Conservation (phyloP, 1,140 invertebrate genomes). For the Acromyrmex charruanus region DNA sequence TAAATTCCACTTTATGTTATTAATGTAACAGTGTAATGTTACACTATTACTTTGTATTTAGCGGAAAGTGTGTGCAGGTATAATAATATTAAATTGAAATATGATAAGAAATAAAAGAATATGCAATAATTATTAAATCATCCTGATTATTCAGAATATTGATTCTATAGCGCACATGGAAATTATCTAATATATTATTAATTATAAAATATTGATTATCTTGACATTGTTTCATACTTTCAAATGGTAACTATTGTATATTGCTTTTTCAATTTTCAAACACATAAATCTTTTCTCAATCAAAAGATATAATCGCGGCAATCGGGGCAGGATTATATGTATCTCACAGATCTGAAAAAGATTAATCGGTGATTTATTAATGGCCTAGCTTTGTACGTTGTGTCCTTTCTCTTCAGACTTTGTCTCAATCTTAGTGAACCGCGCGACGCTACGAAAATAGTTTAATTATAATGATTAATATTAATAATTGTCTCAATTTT, state of each 20-base stretch:
- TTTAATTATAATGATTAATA: slow-evolving; percentile 77
- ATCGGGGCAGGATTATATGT: neutral
- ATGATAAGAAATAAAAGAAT: neutral
- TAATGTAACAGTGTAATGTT: too few species aligned
- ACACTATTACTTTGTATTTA: too few species aligned
- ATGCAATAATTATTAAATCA: neutral
- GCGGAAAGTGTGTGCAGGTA: too few species aligned
- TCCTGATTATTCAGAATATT: neutral
- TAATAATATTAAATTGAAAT: slow-evolving; percentile 3
- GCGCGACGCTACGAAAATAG: slow-evolving; percentile 45
- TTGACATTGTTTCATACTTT: neutral
- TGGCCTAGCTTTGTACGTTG: neutral
- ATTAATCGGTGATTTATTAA: slow-evolving; percentile 19
- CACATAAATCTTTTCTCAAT: neutral
- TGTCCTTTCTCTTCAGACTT: neutral
- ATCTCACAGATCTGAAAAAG: neutral
- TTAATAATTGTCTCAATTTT: slow-evolving; percentile 70
- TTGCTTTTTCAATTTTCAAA: neutral
- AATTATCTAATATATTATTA: neutral
- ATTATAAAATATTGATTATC: neutral
- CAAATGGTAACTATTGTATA: neutral
- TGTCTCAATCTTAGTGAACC: neutral
- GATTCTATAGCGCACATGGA: neutral
- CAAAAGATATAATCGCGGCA: slow-evolving; percentile 17
- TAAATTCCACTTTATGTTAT: neutral